Evolutionary conservation across 2,113 vertebrate species (phyloP), one percentile per base, ranked within the genome.

Genomic region (Tylochromis polylepis): DNA sequence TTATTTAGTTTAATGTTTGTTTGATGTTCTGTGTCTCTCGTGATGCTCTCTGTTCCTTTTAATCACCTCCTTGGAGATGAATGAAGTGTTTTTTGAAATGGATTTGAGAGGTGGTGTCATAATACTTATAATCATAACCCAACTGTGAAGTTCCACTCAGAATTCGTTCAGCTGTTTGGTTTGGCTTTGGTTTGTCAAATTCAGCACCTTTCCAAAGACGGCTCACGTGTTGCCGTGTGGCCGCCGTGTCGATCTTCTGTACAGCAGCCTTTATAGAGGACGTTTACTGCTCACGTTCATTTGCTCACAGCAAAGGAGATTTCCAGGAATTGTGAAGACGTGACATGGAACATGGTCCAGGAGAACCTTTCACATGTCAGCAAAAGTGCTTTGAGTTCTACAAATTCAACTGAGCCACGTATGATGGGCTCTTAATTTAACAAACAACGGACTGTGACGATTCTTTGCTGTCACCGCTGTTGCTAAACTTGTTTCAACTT

Each of bases 111-210:
- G 38, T 27, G 43, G 62, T 53, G 29, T 62, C 41, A 22, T 15
- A 51, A 12, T 29, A 9, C 27, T 15, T 4, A 81, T 43, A 62
- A 16, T 34, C 43, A 15, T 53, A 43, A 34, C 57, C 43, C 15
- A 24, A 7, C 53, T 43, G 78, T 14, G 0, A 79, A 51, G n/a
- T 16, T 38, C n/a, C 3, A 0, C 36, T 80, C 79, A 6, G 0
- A 49, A 60, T 7, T 82, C 18, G 29, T 55, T 67, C n/a, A 38
- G 15, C 5, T 11, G 14, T 51, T 67, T 82, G 0, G 3, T 36
- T 82, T 65, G n/a, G 58, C 49, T 60, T 82, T 62, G 57, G 11
- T 20, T 49, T 16, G 41, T 14, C 18, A 53, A 38, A 22, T 38
- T 16, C 5, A 0, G 22, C 14, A 14, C 20, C 31, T 79, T 79